Evolutionary conservation across 2,113 vertebrate genomes (phyloP), one percentile per base, ranked within the genome.

Genomic region (Ceyx melanurus): DNA sequence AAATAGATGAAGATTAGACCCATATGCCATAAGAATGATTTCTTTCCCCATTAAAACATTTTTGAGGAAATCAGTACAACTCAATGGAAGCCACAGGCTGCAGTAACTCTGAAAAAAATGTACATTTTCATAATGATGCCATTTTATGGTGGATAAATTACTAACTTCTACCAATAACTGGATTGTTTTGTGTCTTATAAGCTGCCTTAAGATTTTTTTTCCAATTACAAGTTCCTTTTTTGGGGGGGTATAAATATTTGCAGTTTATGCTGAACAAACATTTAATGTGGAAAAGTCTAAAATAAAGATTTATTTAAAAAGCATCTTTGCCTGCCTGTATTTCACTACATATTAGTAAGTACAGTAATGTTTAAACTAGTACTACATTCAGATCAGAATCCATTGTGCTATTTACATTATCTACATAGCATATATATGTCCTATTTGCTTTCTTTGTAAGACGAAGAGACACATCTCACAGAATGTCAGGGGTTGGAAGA

Each of bases 51-150:
- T 71, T 93, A 74, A 93, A 86, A 20, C 70, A 21, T 43, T 56
- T 62, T 56, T 83, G 56, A 86, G 51, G 60, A 91, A 94, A 96
- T 88, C 68, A 77, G 17, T 90, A 75, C 31, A 83, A 67, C 37
- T 35, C 51, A 67, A 83, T 68, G 76, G 45, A 92, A 60, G 57
- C 15, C 45, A 54, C 28, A 45, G 58, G 21, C 53, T 72, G 46
- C 46, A 80, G 25, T 71, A 60, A 78, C 57, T 86, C 73, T 74
- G 22, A 7, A 71, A 7, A 71, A 92, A 93, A 86, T 25, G 2
- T 58, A 26, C n/a, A 46, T 71, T 80, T 86, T 91, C n/a, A 68
- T 72, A 58, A 67, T 8, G 10, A 76, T 65, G 35, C 56, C 16
- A 84, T 80, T 89, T 90, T 62, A 40, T 16, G 31, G 33, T 33